Percentiles rank a stretch among this genome's conserved stretches.
Evolutionary conservation across 2,113 vertebrate genomes (phyloP).

Genomic region (Vimba vimba): DNA sequence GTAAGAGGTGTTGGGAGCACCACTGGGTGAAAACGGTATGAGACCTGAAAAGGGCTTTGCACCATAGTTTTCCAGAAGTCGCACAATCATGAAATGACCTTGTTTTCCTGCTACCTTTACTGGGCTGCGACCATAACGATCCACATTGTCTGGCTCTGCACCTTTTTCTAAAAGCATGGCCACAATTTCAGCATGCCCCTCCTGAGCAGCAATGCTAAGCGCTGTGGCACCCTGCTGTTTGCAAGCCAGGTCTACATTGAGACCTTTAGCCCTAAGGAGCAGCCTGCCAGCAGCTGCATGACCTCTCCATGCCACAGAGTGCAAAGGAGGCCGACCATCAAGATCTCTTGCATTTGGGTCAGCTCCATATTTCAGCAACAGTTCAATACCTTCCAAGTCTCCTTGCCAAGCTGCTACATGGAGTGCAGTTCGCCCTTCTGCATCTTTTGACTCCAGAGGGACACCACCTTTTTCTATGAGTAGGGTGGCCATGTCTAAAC

Average conservation of each 20-base stretch:
- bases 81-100: slow-evolving; percentile 71
- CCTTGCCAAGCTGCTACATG: slow-evolving; percentile 82
- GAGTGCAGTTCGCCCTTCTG: slow-evolving; percentile 78
- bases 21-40: slow-evolving; percentile 50
- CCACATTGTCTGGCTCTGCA: slow-evolving; percentile 74
- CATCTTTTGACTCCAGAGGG: slow-evolving; percentile 75
- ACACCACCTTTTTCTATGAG: slow-evolving; percentile 78
- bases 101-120: slow-evolving; percentile 77
- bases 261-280: slow-evolving; percentile 66
- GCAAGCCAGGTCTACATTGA: slow-evolving; percentile 74
- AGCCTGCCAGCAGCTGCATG: slow-evolving; percentile 64
- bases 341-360: slow-evolving; percentile 76
- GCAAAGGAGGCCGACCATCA: slow-evolving; percentile 76
- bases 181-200: slow-evolving; percentile 75
- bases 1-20: slow-evolving; percentile 59
- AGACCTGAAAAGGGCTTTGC: slow-evolving; percentile 67
- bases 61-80: slow-evolving; percentile 74
- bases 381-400: slow-evolving; percentile 64
- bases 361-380: slow-evolving; percentile 75
- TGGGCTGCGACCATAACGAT: slow-evolving; percentile 77
- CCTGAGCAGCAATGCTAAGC: slow-evolving; percentile 79
- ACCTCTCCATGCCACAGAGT: slow-evolving; percentile 81
- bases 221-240: slow-evolving; percentile 78
- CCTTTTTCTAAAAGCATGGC: slow-evolving; percentile 75
- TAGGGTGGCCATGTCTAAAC: slow-evolving; percentile 69